phyloP scores from a whole-genome alignment of 2,797 vertebrate genomes.

The Arctocebus calabarensis region DNA sequence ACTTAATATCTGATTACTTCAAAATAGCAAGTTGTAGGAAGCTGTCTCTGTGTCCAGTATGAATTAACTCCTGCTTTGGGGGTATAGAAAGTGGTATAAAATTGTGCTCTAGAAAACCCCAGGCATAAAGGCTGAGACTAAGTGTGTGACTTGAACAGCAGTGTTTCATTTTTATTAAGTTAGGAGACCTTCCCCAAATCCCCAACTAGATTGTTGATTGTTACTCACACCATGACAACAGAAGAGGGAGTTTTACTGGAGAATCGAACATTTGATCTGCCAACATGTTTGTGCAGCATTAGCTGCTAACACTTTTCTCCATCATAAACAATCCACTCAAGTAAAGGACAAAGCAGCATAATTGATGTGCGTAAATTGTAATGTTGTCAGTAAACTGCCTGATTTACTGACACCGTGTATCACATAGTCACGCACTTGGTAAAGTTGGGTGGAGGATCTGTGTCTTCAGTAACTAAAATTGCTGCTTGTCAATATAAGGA shows the following conservation, averaged over 20 bases:
- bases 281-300: neutral
- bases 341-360: slow-evolving; percentile 16
- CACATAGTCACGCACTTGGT: neutral
- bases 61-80: slow-evolving; percentile 23
- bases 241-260: neutral
- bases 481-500: neutral
- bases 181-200: neutral
- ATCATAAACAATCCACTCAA: neutral
- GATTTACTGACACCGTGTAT: neutral
- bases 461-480: slow-evolving; percentile 15
- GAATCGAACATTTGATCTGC: neutral
- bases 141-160: neutral
- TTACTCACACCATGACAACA: neutral
- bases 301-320: neutral
- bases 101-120: neutral
- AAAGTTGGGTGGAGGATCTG: neutral
- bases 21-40: neutral
- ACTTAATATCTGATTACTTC: slow-evolving; percentile 33
- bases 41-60: neutral
- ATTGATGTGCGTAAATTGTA: neutral
- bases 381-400: neutral
- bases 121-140: neutral
- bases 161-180: slow-evolving; percentile 10
- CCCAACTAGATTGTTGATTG: slow-evolving; percentile 8
- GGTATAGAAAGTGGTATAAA: neutral